phyloP scores from a whole-genome alignment of 53 echinoderm and acorn worm species.

The Crossaster papposus region DNA sequence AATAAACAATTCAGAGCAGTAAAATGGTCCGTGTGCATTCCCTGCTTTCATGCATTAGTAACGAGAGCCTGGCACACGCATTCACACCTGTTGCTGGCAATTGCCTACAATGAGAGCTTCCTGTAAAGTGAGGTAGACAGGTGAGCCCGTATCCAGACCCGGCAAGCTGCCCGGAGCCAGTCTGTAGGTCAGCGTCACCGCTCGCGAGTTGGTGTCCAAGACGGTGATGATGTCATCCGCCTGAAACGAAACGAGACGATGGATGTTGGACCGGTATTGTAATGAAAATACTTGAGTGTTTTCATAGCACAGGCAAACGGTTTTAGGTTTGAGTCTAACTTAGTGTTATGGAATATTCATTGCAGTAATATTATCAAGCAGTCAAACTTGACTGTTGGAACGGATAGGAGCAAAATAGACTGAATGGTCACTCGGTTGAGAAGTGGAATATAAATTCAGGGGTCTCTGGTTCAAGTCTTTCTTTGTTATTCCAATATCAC shows the following conservation, averaged over 20 bases:
- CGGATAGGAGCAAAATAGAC: too few relatives aligned
- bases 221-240: slow-evolving; percentile 94
- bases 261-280: neutral
- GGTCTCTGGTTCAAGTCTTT: too few relatives aligned
- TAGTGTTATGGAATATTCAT: too few relatives aligned
- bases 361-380: too few relatives aligned
- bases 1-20: neutral
- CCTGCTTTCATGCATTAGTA: neutral
- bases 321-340: too few relatives aligned
- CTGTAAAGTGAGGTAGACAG: slow-evolving; percentile 84
- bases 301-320: neutral
- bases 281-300: neutral
- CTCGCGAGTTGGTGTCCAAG: slow-evolving; percentile 80
- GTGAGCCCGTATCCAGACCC: slow-evolving; percentile 68
- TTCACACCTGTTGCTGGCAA: slow-evolving; percentile 89
- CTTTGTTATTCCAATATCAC: too few relatives aligned
- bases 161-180: slow-evolving; percentile 79
- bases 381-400: too few relatives aligned
- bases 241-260: slow-evolving; percentile 33
- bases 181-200: slow-evolving; percentile 79
- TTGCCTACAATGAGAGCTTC: slow-evolving; percentile 97
- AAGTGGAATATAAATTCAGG: too few relatives aligned
- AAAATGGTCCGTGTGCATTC: neutral
- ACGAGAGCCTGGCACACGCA: neutral
- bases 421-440: too few relatives aligned